A percentile compares a stretch with the other conserved stretches of the same genome.
These are phyloP conservation scores for Globodera ellingtonae DNA, from an alignment of 1,140 invertebrate genomes.

Conservation along the genomic window DNA sequence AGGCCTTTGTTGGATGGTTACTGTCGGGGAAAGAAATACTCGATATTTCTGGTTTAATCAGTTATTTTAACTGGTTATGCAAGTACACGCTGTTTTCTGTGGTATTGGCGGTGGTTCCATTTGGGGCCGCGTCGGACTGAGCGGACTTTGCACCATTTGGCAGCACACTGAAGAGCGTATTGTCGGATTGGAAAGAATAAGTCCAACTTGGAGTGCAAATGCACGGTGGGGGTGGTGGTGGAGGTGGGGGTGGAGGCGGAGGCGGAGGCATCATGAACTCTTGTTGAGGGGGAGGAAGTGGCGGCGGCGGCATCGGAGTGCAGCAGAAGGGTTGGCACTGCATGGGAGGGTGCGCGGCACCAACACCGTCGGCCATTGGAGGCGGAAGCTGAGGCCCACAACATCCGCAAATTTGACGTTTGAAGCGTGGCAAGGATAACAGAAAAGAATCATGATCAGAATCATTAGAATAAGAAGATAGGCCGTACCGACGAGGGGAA, in stretches of 20 bases:
- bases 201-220: conserved; percentile 13
- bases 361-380: conserved; percentile 12
- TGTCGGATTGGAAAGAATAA: background rate
- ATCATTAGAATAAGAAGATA: background rate
- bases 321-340: conserved; percentile 27
- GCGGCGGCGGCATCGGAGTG: conserved; percentile 4
- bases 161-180: conserved; percentile 3
- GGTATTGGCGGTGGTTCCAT: conserved; percentile 21
- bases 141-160: background rate
- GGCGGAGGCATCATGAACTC: conserved; percentile 4
- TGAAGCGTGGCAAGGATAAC: conserved; percentile 7
- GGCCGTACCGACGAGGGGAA: background rate
- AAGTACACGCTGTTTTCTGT: conserved; percentile 24
- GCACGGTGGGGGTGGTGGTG: background rate
- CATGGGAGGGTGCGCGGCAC: conserved; percentile 8
- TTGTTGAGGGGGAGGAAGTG: background rate
- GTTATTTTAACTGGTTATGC: conserved; percentile 25
- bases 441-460: conserved; percentile 14
- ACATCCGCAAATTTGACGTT: conserved; percentile 20
- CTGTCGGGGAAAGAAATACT: background rate
- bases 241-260: conserved; percentile 13
- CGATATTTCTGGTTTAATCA: background rate
- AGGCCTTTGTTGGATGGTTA: conserved; percentile 24
- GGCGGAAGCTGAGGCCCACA: conserved; percentile 2
- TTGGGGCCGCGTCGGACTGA: background rate